Conservation (phyloP, 2,888 invertebrate genomes). For the Eutolmus rufibarbis region DNA sequence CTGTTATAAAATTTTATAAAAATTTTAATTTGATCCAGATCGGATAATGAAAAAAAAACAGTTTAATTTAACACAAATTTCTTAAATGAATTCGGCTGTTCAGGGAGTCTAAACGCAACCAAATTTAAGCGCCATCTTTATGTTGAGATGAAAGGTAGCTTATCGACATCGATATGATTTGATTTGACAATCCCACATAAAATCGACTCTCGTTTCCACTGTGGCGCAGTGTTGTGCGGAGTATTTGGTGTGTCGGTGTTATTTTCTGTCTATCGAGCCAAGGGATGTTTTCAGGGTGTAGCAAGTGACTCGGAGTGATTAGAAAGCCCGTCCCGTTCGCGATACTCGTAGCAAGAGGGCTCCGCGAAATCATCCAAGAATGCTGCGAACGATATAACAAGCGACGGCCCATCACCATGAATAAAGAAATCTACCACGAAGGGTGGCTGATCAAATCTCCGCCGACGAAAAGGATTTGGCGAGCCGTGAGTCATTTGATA, state of each 20-base stretch:
- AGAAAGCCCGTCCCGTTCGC: not conserved
- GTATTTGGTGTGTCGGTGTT: not conserved
- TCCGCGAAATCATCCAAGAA: not conserved
- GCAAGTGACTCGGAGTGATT: not conserved
- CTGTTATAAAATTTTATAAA: too few species aligned
- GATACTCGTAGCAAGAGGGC: not conserved
- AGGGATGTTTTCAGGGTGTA: not conserved
- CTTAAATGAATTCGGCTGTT: too few species aligned
- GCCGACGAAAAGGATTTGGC: constrained; percentile 88
- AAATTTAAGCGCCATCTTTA: not conserved
- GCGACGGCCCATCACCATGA: constrained; percentile 47
- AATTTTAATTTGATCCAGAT: too few species aligned
- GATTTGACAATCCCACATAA: not conserved
- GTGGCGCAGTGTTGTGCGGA: not conserved
- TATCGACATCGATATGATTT: not conserved
- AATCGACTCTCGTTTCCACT: not conserved
- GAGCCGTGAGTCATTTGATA: constrained; percentile 78
- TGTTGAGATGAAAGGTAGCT: not conserved
- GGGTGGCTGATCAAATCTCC: constrained; percentile 97
- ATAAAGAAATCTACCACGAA: constrained; percentile 80
- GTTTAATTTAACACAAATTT: too few species aligned
- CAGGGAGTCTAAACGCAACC: not conserved
- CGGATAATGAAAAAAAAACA: too few species aligned
- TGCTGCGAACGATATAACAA: not conserved
- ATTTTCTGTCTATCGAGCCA: not conserved